Base-by-base conservation (phyloP, 1,140 invertebrate species). In the Zaprionus kolodkinae region DNA sequence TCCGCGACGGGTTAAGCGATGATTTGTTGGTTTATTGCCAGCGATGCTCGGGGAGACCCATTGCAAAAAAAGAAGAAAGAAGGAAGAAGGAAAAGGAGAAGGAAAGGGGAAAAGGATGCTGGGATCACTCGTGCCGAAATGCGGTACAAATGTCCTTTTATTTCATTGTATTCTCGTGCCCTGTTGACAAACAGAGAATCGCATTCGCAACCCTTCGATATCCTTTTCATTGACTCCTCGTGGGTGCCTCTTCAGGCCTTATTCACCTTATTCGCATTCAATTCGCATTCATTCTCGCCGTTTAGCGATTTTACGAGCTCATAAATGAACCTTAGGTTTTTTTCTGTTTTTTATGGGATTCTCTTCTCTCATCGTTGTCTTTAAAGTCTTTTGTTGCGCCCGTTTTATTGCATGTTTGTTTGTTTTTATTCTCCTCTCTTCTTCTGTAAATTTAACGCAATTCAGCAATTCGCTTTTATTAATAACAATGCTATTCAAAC, bases 11-110 rank as follows among this genome's bases (percentile, higher is more conserved):
- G 63, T 77, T 79, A 64, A 68, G 70, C 69, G 86, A 89, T 90
- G 85, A 89, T 90, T 89, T 90, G 86, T 89, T 85, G 86, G 86
- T 90, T 90, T 81, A 78, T 79, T 84, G 84, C 67, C 74, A 66
- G 38, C 61, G 48, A 78, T 72, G 77, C 71, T 79, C 69, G 62
- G 72, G 63, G 38, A 30, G 38, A 54, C 11, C 52, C 38, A 66
- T 54, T 52, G 45, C 56, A 43, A 50, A 68, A 70, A 55, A 75
- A 66, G 12, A 40, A 36, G 13, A 35, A 35, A 35, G 21, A 21
- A 21, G 21, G 21, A 21, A 21, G 21, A 50, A 25, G 38, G n/a
- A 30, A 64, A 36, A 52, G 40, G 12, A 33, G 36, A 35, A 38
- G 33, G 12, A 33, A 21, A 35, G 21, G 15, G 33, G 33, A 52